Percentiles rank a stretch among this genome's conserved stretches.
Conservation (phyloP, 2,888 invertebrate genomes). For the Drosophila helvetica region DNA sequence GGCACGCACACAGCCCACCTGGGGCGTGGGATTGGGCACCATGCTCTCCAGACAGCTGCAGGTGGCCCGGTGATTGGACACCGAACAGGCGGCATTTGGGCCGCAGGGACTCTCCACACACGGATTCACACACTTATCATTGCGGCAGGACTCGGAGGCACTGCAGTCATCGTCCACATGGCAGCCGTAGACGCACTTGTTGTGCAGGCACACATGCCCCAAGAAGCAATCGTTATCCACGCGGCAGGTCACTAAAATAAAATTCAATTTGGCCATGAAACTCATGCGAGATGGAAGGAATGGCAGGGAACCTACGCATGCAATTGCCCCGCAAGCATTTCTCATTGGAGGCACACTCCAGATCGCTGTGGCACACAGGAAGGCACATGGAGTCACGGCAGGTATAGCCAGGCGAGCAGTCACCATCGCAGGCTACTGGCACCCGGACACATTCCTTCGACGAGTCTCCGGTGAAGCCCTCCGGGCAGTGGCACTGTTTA, state of each 20-base stretch:
- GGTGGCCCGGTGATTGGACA: constrained; percentile 91
- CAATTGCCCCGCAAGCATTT: constrained; percentile 93
- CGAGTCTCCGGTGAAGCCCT: constrained; percentile 93
- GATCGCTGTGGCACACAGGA: constrained; percentile 90
- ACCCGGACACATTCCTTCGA: constrained; percentile 94
- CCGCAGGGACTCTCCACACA: constrained; percentile 92
- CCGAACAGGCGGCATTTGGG: constrained; percentile 92
- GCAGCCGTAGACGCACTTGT: constrained; percentile 94
- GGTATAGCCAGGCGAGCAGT: constrained; percentile 89
- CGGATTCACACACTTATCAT: constrained; percentile 92
- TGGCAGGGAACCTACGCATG: constrained; percentile 86
- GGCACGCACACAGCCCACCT: constrained; percentile 93
- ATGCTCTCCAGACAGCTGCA: constrained; percentile 92
- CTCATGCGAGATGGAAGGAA: too few relatives aligned
- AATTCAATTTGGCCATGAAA: neutral
- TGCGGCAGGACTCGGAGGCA: constrained; percentile 91
- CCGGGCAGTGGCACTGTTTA: constrained; percentile 92
- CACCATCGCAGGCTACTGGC: constrained; percentile 90
- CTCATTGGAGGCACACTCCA: constrained; percentile 94
- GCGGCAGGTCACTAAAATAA: constrained; percentile 89
- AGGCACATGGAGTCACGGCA: constrained; percentile 93
- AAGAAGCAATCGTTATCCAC: constrained; percentile 96
- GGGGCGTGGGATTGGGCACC: constrained; percentile 94
- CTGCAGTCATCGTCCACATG: constrained; percentile 94
- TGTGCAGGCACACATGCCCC: constrained; percentile 94